Evolutionary conservation across 30 jellyfish, hydroid and myxozoan species (phyloP).

Genomic region (Aurelia coerulea): DNA sequence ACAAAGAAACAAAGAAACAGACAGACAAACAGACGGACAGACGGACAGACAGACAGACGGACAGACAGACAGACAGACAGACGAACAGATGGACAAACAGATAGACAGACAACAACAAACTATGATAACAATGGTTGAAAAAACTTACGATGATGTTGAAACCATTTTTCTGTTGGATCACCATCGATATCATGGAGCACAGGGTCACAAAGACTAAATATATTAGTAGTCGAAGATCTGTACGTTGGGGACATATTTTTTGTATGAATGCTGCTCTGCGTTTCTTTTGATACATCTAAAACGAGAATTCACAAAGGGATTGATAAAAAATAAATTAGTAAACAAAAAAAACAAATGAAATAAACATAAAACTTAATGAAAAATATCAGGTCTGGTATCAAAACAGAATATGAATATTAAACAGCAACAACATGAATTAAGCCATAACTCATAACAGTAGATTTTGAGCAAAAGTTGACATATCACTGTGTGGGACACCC

Average conservation of each 20-base stretch:
- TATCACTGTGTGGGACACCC: too few species aligned
- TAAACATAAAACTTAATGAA: neutral
- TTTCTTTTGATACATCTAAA: constrained; percentile 86
- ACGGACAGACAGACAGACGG: too few species aligned
- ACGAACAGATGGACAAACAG: too few species aligned
- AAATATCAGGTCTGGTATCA: too few species aligned
- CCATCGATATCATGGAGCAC: constrained; percentile 55
- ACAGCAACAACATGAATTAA: too few species aligned
- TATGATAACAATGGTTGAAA: neutral
- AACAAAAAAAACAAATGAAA: neutral
- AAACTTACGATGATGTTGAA: constrained; percentile 83
- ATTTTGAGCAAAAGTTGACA: too few species aligned
- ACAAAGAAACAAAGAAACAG: too few species aligned
- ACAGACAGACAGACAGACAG: too few species aligned
- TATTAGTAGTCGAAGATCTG: constrained; percentile 80
- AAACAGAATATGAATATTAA: too few species aligned
- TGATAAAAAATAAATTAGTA: neutral
- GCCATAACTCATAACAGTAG: too few species aligned
- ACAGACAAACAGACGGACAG: too few species aligned
- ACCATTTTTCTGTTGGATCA: constrained; percentile 88
- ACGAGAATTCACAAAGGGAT: neutral
- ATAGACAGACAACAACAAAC: too few species aligned
- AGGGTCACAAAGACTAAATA: constrained; percentile 80
- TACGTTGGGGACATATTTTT: constrained; percentile 80
- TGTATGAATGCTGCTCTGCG: constrained; percentile 46